Base-by-base conservation (phyloP, 1,140 invertebrate genomes). In the Atta colombica region DNA sequence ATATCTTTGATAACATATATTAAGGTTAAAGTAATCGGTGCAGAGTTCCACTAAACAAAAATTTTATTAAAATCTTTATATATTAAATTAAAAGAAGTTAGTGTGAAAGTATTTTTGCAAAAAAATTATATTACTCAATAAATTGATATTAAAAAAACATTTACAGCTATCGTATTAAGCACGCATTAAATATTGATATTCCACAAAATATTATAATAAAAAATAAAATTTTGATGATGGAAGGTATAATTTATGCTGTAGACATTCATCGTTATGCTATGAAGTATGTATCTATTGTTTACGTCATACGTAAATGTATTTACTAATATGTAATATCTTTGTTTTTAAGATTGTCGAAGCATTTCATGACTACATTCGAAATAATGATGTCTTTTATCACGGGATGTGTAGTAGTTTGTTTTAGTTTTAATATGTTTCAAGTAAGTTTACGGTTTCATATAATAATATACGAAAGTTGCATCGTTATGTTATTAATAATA, bases 191-290 rank as follows among this genome's bases (percentile, higher is more conserved):
- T 1, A 31, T 28, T 6, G 6, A 53, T 18, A 39, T 71, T 7
- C 2, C 28, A 53, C 68, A 53, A 53, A 39, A 69, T 8, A 10
- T 21, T 45, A 25, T 10, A 0, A 10, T 35, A 65, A 65, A 71
- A 71, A 71, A 25, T 18, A 25, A 71, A 7, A 51, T 16, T 51
- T 51, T 51, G 21, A 51, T 71, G 12, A 51, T 5, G 0, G 10
- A 51, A 1, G 45, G 14, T 16, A 18, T 72, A 72, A 72, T 55
- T 31, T 10, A 16, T 14, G 68, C 14, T 1, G 21, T 71, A 0
- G 14, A 71, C n/a, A 28, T 71, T 51, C 68, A 71, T 18, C 68
- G 21, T 4, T 45, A 71, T 28, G 68, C 68, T 51, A 71, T 71
- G 6, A 71, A 25, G 68, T 71, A 16, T 28, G 68, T 71, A 71